A percentile compares a stretch with the other conserved stretches of the same genome.
Conservation (phyloP, 1,140 invertebrate genomes). For the Carcinoscorpius rotundicauda region DNA sequence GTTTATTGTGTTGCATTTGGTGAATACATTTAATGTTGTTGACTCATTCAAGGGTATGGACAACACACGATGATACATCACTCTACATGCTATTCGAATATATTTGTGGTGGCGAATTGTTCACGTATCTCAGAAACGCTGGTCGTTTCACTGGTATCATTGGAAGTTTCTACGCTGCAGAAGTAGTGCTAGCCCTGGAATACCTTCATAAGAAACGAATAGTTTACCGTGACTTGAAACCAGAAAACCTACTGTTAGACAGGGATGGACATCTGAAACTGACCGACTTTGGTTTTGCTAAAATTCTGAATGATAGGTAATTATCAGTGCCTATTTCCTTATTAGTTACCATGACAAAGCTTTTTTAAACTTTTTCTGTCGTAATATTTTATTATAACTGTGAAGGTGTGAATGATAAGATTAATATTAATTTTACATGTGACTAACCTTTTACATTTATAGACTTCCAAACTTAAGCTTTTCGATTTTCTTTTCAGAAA, state of each 20-base stretch:
- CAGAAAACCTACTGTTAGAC: conserved; percentile 85
- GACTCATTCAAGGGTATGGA: conserved; percentile 60
- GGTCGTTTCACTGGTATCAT: conserved; percentile 73
- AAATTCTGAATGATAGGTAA: conserved; percentile 36
- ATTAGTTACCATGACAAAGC: no score
- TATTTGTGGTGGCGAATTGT: conserved; percentile 86
- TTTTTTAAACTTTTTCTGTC: no score
- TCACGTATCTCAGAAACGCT: conserved; percentile 85
- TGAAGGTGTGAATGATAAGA: no score
- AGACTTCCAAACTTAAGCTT: no score
- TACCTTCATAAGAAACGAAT: conserved; percentile 81
- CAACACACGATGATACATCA: conserved; percentile 69
- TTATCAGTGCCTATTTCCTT: background rate
- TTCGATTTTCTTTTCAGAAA: no score
- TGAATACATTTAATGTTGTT: no score
- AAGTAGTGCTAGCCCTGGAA: conserved; percentile 85
- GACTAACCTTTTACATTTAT: no score
- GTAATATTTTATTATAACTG: no score
- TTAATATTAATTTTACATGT: no score
- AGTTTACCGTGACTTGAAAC: conserved; percentile 69
- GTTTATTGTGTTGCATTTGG: no score
- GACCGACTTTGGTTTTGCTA: conserved; percentile 95
- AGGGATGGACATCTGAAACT: conserved; percentile 89
- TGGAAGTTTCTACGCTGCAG: conserved; percentile 84
- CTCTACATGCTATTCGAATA: conserved; percentile 93